These are phyloP conservation scores for Oryzias dopingdopingensis DNA, from an alignment of 2,797 vertebrate species.

Conservation along the genomic window DNA sequence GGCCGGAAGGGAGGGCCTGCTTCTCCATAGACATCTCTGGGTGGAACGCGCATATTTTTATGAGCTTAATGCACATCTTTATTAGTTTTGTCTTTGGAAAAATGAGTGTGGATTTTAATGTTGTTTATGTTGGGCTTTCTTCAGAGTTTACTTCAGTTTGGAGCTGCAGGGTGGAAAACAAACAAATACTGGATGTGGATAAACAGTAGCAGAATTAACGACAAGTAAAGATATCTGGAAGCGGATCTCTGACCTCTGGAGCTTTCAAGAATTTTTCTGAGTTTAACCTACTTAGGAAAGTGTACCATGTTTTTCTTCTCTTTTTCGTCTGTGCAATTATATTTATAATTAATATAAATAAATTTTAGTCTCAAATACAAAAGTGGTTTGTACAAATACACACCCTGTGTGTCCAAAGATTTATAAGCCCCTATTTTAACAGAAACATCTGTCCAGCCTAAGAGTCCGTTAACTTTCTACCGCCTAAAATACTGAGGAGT, in stretches of 20 bases:
- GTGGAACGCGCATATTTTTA: conserved; percentile 24
- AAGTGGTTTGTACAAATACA: too few species aligned
- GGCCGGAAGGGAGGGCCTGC: conserved; percentile 10
- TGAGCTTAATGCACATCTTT: conserved; percentile 27
- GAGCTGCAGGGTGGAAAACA: conserved; percentile 32
- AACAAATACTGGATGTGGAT: conserved; percentile 33
- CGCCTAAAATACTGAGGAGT: too few species aligned
- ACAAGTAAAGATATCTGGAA: conserved; percentile 19
- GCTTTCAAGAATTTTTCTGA: conserved; percentile 21
- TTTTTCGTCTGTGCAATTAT: conserved; percentile 3
- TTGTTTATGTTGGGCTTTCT: conserved; percentile 8
- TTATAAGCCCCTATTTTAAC: too few species aligned
- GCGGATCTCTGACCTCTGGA: conserved; percentile 26
- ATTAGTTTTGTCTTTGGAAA: conserved; percentile 32
- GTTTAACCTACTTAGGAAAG: too few species aligned
- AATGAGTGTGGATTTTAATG: conserved; percentile 33
- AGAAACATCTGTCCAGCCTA: too few species aligned
- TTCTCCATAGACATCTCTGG: conserved; percentile 6
- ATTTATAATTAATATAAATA: conserved; percentile 15
- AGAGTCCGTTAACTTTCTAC: conserved; percentile 30
- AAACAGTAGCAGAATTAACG: conserved; percentile 28
- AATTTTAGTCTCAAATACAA: too few species aligned
- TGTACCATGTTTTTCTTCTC: conserved; percentile 5
- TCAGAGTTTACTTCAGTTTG: conserved; percentile 20
- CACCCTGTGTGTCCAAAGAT: too few species aligned